Conservation (phyloP, 2,797 vertebrate species). For the Centropyge bicolor region DNA sequence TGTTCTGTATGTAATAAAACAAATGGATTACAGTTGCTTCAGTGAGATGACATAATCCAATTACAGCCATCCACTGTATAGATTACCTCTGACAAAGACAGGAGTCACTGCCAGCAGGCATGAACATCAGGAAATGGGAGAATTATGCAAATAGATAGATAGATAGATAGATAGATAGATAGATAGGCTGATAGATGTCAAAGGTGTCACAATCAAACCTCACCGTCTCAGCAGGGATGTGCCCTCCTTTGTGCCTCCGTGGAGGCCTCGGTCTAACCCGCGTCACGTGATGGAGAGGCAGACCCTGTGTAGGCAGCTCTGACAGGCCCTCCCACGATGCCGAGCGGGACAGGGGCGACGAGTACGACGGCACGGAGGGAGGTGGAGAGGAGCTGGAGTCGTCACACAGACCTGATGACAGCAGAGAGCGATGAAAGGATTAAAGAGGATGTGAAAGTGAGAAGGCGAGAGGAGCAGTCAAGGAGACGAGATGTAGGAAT, state of each 20-base stretch:
- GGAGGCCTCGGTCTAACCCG: constrained; percentile 88
- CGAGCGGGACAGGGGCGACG: constrained; percentile 73
- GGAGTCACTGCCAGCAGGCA: constrained; percentile 42
- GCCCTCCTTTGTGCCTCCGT: constrained; percentile 84
- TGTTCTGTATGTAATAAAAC: constrained; percentile 63
- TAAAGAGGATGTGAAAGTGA: constrained; percentile 12
- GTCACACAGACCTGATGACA: constrained; percentile 73
- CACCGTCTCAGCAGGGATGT: constrained; percentile 74
- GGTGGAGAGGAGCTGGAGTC: constrained; percentile 79
- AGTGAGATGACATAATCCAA: constrained; percentile 61
- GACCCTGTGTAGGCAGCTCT: constrained; percentile 90
- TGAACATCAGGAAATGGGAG: constrained; percentile 32
- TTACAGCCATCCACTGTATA: constrained; percentile 52
- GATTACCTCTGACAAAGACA: constrained; percentile 56
- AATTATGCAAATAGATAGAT: constrained; percentile 38
- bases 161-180: background rate
- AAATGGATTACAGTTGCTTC: constrained; percentile 61
- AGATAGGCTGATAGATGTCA: background rate
- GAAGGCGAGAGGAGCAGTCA: constrained; percentile 36
- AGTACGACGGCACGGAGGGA: constrained; percentile 70
- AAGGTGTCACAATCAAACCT: too few relatives aligned
- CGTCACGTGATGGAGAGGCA: constrained; percentile 89
- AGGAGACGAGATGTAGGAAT: constrained; percentile 5
- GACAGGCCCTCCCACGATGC: constrained; percentile 88
- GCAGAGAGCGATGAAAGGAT: constrained; percentile 26